These are phyloP conservation scores for Anarrhichthys ocellatus DNA, from an alignment of 2,113 vertebrate genomes.

Conservation along the genomic window DNA sequence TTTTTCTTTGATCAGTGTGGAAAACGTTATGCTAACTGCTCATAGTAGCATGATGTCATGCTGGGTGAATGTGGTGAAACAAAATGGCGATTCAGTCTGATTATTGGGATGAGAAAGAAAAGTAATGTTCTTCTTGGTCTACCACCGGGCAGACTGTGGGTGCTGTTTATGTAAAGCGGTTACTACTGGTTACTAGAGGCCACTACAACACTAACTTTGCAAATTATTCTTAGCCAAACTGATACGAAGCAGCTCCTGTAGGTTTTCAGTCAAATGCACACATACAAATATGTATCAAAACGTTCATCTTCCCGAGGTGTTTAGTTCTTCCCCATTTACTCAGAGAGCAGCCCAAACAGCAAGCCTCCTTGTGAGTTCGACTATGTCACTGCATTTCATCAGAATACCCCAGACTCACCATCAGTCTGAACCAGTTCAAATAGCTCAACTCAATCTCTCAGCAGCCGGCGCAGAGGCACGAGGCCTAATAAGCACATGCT, in stretches of 20 bases:
- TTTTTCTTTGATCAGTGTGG: neutral
- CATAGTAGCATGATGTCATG: neutral
- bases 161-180: neutral
- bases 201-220: neutral
- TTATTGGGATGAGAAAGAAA: neutral
- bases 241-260: neutral
- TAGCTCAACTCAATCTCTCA: conserved; percentile 74
- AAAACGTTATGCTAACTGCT: neutral
- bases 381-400: conserved; percentile 81
- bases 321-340: conserved; percentile 32
- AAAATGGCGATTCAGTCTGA: neutral
- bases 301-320: conserved; percentile 38
- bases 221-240: neutral
- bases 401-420: conserved; percentile 80
- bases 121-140: conserved; percentile 1
- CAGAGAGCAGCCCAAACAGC: conserved; percentile 44
- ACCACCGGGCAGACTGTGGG: neutral
- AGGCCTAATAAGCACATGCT: conserved; percentile 78
- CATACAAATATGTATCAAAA: conserved; percentile 22
- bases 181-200: neutral
- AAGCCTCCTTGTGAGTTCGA: conserved; percentile 57
- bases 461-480: conserved; percentile 68
- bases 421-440: conserved; percentile 78
- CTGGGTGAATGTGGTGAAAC: neutral
- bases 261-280: conserved; percentile 15